A percentile compares a stretch with the other conserved stretches of the same genome.
Conservation (phyloP, 2,113 vertebrate species). For the Macaca nemestrina region DNA sequence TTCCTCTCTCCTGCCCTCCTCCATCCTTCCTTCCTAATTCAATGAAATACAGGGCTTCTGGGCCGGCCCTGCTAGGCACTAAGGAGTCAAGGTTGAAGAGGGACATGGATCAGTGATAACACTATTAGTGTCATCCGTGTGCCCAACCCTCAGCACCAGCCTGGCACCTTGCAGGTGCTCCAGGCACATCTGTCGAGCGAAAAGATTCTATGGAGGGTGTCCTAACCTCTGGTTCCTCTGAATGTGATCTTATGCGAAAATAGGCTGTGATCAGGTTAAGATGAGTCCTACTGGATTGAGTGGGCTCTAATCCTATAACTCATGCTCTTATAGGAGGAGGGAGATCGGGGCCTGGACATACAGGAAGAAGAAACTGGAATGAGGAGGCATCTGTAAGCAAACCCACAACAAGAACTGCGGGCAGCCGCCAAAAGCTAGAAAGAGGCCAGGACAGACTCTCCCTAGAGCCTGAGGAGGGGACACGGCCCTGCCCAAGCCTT, state of each 20-base stretch:
- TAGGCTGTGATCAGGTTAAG: background rate
- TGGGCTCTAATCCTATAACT: no score
- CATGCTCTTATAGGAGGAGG: background rate
- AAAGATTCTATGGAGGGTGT: background rate
- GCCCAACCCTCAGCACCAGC: background rate
- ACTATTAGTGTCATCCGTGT: accelerated
- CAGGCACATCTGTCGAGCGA: background rate
- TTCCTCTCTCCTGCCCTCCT: background rate
- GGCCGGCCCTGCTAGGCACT: background rate
- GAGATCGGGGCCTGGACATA: background rate
- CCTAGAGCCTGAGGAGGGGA: background rate
- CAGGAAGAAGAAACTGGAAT: background rate
- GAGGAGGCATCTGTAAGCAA: background rate
- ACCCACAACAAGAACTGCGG: accelerated
- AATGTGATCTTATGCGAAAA: background rate
- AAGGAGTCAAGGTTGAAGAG: background rate
- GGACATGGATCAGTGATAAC: background rate
- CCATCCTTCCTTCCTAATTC: background rate
- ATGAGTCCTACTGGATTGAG: background rate
- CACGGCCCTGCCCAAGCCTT: background rate
- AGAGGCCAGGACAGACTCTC: background rate
- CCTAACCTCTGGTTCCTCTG: background rate
- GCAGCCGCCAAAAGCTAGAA: background rate
- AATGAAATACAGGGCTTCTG: background rate
- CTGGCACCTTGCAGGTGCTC: background rate